These are phyloP conservation scores for Triplophysa rosa DNA, from an alignment of 2,113 vertebrate species.

Conservation along the genomic window DNA sequence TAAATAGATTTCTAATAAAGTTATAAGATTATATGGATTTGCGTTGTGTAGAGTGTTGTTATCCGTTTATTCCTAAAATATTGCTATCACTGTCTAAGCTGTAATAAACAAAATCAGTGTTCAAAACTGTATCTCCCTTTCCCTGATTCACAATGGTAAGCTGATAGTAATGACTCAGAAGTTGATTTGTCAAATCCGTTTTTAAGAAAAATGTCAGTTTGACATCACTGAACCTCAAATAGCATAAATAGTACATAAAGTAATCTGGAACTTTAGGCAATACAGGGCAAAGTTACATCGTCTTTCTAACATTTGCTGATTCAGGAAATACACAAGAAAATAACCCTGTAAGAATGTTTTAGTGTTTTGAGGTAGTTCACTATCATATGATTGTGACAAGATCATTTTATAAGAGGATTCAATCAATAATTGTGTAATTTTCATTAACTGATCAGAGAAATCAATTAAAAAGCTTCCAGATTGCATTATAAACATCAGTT, in stretches of 20 bases:
- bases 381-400: background rate
- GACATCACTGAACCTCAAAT: no score
- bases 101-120: background rate
- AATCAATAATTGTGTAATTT: background rate
- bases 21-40: constrained; percentile 27
- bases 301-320: background rate
- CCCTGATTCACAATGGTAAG: no score
- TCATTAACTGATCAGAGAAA: background rate
- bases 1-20: constrained; percentile 63
- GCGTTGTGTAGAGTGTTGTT: constrained; percentile 1
- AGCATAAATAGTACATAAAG: no score
- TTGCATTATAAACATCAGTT: background rate
- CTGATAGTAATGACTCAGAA: no score
- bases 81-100: background rate
- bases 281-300: no score
- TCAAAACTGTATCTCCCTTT: no score
- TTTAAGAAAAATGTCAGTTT: no score
- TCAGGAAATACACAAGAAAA: background rate
- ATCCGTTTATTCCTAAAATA: background rate
- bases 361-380: background rate
- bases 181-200: no score
- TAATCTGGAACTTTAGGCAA: no score
- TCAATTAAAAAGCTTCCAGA: background rate
- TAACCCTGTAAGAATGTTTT: background rate
- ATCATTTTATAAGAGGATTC: background rate